Conservation (phyloP, 2,113 vertebrate species). For the Phyllostomus discolor region DNA sequence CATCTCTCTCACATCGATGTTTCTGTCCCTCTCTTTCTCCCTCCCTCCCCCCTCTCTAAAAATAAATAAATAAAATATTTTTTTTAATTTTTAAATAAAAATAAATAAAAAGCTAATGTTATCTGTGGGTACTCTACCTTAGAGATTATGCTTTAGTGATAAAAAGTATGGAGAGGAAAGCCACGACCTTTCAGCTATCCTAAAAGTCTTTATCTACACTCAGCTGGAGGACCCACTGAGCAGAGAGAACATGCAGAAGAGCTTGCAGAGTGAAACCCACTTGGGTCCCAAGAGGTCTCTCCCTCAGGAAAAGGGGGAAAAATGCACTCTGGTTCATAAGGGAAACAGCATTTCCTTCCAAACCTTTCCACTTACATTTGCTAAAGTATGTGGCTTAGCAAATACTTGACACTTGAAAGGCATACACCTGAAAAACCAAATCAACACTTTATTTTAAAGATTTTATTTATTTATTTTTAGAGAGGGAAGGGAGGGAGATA, state of each 20-base stretch:
- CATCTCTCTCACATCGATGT: no score
- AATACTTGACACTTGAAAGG: conserved; percentile 26
- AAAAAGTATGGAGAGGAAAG: background rate
- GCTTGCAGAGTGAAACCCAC: background rate
- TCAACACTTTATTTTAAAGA: background rate
- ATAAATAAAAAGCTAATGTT: background rate
- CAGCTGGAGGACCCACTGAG: background rate
- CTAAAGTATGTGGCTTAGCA: background rate
- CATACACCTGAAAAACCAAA: background rate
- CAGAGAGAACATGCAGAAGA: background rate
- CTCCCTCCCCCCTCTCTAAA: no score
- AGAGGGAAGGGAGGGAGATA: no score
- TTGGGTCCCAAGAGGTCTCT: background rate
- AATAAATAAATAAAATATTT: no score
- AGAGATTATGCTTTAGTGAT: background rate
- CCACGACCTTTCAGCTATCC: background rate
- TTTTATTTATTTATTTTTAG: no score
- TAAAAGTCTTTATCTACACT: background rate
- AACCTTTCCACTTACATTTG: background rate
- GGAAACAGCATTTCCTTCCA: background rate
- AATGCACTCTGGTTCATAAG: background rate
- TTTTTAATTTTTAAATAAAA: no score
- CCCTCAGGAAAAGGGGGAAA: background rate
- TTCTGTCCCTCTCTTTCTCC: no score
- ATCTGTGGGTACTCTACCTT: background rate